Evolutionary conservation across 2,888 invertebrate genomes (phyloP).

Genomic region (Chrysotoxum bicinctum): DNA sequence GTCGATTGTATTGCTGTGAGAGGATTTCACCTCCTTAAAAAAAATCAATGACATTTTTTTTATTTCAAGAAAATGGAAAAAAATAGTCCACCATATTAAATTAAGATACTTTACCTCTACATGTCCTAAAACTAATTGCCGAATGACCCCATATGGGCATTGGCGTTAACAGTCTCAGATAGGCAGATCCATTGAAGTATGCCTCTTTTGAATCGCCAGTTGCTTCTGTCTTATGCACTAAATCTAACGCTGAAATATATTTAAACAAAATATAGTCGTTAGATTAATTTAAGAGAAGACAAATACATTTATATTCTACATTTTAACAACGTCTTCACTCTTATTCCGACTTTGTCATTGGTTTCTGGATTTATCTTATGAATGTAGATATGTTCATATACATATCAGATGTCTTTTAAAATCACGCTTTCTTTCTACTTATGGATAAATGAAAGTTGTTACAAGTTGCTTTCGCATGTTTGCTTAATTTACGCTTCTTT

Average conservation of each 20-base stretch:
- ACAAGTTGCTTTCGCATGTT: background rate
- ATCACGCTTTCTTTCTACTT: constrained; percentile 55
- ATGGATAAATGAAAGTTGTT: constrained; percentile 64
- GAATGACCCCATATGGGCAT: constrained; percentile 90
- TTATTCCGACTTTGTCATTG: constrained; percentile 2
- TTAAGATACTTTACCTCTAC: constrained; percentile 84
- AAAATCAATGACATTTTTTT: background rate
- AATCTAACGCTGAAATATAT: constrained; percentile 65
- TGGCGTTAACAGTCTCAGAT: constrained; percentile 87
- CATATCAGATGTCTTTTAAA: constrained; percentile 25
- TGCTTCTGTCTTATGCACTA: constrained; percentile 76
- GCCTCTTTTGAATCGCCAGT: constrained; percentile 85
- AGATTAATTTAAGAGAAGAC: background rate
- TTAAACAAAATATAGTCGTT: background rate
- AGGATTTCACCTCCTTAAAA: constrained; percentile 86
- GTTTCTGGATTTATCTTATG: background rate
- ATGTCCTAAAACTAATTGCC: constrained; percentile 91
- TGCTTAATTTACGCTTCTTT: background rate
- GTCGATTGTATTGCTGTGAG: constrained; percentile 86
- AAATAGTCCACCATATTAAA: background rate
- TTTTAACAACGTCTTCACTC: background rate
- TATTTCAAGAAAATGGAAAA: background rate
- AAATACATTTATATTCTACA: background rate
- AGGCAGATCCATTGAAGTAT: constrained; percentile 91
- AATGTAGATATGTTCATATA: background rate